Evolutionary conservation across 1,140 invertebrate species (phyloP).

Genomic region (Scaptomyza pallida): DNA sequence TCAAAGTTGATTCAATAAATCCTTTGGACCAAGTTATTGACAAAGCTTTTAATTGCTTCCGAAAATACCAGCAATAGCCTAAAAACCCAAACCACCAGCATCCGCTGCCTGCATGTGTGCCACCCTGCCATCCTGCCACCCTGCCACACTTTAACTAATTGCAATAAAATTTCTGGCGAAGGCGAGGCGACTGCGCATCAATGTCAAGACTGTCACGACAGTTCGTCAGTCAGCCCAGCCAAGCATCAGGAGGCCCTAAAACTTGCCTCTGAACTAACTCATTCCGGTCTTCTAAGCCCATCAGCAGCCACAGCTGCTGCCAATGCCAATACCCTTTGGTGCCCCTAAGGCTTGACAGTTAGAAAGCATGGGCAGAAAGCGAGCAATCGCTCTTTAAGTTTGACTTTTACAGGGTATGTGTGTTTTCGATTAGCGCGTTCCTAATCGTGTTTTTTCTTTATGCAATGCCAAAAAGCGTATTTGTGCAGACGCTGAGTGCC

Average conservation of each 20-base stretch:
- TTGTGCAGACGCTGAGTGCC: slow-evolving; percentile 48
- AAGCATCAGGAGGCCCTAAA: too few relatives aligned
- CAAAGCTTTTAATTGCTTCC: slow-evolving; percentile 60
- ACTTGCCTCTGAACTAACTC: too few relatives aligned
- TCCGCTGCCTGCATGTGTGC: slow-evolving; percentile 20
- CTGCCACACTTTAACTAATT: slow-evolving; percentile 52
- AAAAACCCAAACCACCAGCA: not conserved
- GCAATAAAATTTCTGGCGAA: slow-evolving; percentile 44
- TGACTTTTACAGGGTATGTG: slow-evolving; percentile 2
- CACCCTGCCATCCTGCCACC: too few relatives aligned
- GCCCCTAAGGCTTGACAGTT: too few relatives aligned
- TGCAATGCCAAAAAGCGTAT: slow-evolving; percentile 38
- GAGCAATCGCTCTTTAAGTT: too few relatives aligned
- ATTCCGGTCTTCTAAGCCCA: too few relatives aligned
- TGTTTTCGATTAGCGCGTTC: not conserved
- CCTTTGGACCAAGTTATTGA: slow-evolving; percentile 49
- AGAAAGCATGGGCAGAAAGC: too few relatives aligned
- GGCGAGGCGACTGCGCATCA: slow-evolving; percentile 8
- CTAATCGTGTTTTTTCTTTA: slow-evolving; percentile 9
- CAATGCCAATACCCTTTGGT: too few relatives aligned
- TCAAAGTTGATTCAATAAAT: slow-evolving; percentile 52
- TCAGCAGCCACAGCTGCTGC: slow-evolving; percentile 14
- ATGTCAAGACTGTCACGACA: slow-evolving; percentile 39
- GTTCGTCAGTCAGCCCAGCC: slow-evolving; percentile 23
- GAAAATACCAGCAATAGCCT: slow-evolving; percentile 22